Conservation (phyloP, 2,797 vertebrate species). For the Pangasius djambal region DNA sequence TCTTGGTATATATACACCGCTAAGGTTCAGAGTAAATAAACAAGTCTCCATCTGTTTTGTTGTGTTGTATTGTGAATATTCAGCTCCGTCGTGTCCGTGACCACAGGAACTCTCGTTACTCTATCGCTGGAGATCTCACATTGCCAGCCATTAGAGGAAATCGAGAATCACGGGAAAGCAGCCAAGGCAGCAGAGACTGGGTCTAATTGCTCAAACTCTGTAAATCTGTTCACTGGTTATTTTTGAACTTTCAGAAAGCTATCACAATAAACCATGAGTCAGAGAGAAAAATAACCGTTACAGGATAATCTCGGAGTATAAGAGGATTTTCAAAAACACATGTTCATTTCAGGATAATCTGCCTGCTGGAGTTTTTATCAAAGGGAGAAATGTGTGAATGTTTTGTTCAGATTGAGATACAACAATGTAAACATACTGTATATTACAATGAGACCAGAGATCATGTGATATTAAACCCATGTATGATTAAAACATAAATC, state of each 20-base stretch:
- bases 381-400: slow-evolving; percentile 14
- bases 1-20: background rate
- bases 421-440: background rate
- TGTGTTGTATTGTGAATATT: background rate
- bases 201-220: slow-evolving; percentile 39
- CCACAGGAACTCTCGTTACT: slow-evolving; percentile 9
- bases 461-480: background rate
- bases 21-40: background rate
- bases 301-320: slow-evolving; percentile 52
- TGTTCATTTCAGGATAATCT: slow-evolving; percentile 55
- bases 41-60: background rate
- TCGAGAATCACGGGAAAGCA: slow-evolving; percentile 36
- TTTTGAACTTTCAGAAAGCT: slow-evolving; percentile 31
- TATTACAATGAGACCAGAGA: background rate
- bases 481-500: background rate
- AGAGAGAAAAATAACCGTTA: slow-evolving; percentile 48
- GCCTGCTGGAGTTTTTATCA: slow-evolving; percentile 18
- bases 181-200: slow-evolving; percentile 31
- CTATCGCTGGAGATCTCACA: slow-evolving; percentile 47
- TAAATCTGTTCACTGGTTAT: slow-evolving; percentile 45
- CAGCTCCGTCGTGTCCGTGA: background rate
- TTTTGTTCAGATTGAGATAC: background rate
- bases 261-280: slow-evolving; percentile 46
- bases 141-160: slow-evolving; percentile 43
- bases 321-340: slow-evolving; percentile 60